Conservation (phyloP, 2,888 invertebrate species). For the Parelbella ahira region DNA sequence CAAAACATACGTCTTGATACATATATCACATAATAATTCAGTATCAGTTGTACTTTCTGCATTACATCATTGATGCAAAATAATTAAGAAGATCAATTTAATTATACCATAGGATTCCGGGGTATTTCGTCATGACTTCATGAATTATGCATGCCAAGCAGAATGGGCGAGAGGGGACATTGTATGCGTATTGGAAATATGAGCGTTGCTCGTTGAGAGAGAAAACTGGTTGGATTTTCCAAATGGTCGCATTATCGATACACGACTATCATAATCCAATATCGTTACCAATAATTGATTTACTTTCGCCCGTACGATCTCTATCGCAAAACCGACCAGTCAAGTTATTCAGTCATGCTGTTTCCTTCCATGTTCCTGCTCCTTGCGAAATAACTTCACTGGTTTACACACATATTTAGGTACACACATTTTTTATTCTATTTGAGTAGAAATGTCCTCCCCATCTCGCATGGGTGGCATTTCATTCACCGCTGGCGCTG, state of each 20-base stretch:
- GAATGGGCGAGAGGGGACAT: constrained; percentile 9
- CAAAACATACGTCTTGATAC: no score
- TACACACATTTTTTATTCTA: no score
- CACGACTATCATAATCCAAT: constrained; percentile 43
- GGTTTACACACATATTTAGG: no score
- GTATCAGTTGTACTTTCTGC: no score
- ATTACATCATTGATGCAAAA: no score
- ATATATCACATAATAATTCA: no score
- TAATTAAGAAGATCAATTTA: no score
- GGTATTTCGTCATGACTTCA: no score
- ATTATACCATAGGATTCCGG: no score
- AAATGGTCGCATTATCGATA: constrained; percentile 32
- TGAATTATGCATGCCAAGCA: no score
- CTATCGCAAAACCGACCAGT: constrained; percentile 56
- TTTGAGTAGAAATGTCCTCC: constrained; percentile 33
- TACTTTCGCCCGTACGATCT: constrained; percentile 63
- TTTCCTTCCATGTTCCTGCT: constrained; percentile 47
- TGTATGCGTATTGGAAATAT: constrained; percentile 25
- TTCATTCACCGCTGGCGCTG: constrained; percentile 68
- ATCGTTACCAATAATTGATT: constrained; percentile 56
- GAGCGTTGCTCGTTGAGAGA: constrained; percentile 20
- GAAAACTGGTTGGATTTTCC: constrained; percentile 25
- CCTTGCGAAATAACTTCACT: constrained; percentile 33
- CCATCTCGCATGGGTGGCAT: constrained; percentile 44
- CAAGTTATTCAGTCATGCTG: constrained; percentile 36